These are phyloP conservation scores for Drosophila sproati DNA, from an alignment of 1,140 invertebrate species.

Conservation along the genomic window DNA sequence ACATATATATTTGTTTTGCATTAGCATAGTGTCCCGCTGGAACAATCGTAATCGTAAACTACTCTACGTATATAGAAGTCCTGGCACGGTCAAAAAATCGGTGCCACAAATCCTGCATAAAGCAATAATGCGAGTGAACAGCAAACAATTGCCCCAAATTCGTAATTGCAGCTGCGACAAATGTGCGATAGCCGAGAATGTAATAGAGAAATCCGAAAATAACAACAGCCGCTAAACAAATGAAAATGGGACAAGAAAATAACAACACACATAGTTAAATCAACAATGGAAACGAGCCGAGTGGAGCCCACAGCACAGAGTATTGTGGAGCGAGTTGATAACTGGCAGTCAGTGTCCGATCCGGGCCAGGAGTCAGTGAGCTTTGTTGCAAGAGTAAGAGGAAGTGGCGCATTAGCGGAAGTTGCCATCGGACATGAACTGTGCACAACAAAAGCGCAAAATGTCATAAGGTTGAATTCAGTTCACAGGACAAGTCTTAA, in stretches of 20 bases:
- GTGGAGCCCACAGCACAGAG: slow-evolving; percentile 7
- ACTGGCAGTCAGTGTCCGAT: slow-evolving; percentile 20
- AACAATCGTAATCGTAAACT: background rate
- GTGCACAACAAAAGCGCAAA: slow-evolving; percentile 60
- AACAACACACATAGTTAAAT: slow-evolving; percentile 41
- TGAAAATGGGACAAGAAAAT: slow-evolving; percentile 59
- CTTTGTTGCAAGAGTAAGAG: slow-evolving; percentile 2
- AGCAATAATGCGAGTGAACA: slow-evolving; percentile 48
- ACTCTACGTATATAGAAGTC: background rate
- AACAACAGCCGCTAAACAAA: slow-evolving; percentile 30
- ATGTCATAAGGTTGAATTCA: slow-evolving; percentile 52
- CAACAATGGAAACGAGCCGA: slow-evolving; percentile 49
- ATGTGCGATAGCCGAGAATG: slow-evolving; percentile 42
- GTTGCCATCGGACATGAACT: slow-evolving; percentile 57
- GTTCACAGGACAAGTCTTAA: slow-evolving; percentile 29
- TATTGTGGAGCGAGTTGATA: slow-evolving; percentile 41
- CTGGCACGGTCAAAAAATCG: slow-evolving; percentile 39
- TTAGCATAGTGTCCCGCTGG: too few relatives aligned
- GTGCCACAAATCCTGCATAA: slow-evolving; percentile 36
- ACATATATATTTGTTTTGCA: background rate
- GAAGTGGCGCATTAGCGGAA: slow-evolving; percentile 53
- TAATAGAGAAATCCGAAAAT: slow-evolving; percentile 19
- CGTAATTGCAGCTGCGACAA: slow-evolving; percentile 67
- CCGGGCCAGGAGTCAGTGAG: slow-evolving; percentile 36
- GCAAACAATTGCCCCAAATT: slow-evolving; percentile 74